Base-by-base conservation (phyloP, 2,888 invertebrate genomes). In the Melolontha melolontha region DNA sequence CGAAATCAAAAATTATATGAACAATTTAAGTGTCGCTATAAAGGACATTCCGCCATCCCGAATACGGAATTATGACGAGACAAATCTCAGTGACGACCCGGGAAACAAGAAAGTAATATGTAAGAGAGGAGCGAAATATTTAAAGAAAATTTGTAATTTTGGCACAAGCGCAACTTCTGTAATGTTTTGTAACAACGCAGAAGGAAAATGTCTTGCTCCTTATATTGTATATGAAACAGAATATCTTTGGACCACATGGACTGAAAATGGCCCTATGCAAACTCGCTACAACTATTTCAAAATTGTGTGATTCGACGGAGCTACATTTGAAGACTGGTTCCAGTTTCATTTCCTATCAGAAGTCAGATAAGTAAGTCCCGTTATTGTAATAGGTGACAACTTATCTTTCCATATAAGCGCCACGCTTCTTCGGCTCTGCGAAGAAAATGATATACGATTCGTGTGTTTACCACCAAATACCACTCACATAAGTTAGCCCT, bases 271-370 rank as follows among this genome's bases (percentile, higher is more conserved):
- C n/a, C n/a, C n/a, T n/a, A n/a, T n/a, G n/a, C n/a, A n/a, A n/a
- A n/a, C n/a, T n/a, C n/a, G 10, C 64, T 71, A 71, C 41, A 71
- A 73, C 59, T 17, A 29, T 49, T 67, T 65, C 27, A 22, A 27
- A 16, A 51, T 42, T 51, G 73, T 72, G 57, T 74, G 74, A 73
- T 72, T 74, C 67, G 74, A 74, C 71, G 73, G 66, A 12, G 14
- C 22, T 4, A 71, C 64, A 34, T 75, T 74, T 40, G 17, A 55
- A 49, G 52, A 62, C 22, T 67, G 63, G 63, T 39, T 67, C n/a
- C n/a, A 44, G 5, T 44, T 12, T 29, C 29, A 5, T 29, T 29
- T 29, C 29, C 6, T 29, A n/a, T n/a, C n/a, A n/a, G n/a, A n/a
- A n/a, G n/a, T n/a, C n/a, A n/a, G n/a, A n/a, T n/a, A n/a, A n/a